These are phyloP conservation scores for Agonopterix heracliana DNA, from an alignment of 2,888 invertebrate species.

Conservation along the genomic window DNA sequence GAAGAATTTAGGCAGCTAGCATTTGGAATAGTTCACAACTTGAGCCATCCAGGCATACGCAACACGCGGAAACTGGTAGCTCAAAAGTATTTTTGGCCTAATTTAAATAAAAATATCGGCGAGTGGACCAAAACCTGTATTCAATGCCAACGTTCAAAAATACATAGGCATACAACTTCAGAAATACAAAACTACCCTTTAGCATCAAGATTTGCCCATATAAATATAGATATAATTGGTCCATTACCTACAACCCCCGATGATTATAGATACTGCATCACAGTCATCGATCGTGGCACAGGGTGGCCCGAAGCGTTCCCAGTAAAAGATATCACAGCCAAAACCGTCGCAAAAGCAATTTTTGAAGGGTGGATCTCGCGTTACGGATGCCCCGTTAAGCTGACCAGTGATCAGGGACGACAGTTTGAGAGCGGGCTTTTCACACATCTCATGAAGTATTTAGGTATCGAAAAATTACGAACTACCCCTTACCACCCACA, in stretches of 20 bases:
- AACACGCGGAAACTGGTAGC: conserved; percentile 4
- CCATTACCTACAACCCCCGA: background rate
- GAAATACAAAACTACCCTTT: conserved; percentile 2
- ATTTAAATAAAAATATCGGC: conserved; percentile 9
- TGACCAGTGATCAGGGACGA: background rate
- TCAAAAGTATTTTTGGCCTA: no score
- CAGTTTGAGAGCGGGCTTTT: background rate
- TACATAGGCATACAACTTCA: conserved; percentile 11
- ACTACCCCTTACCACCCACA: background rate
- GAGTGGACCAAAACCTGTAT: conserved; percentile 10
- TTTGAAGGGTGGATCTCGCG: background rate
- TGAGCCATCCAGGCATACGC: conserved; percentile 1
- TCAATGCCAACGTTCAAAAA: conserved; percentile 10
- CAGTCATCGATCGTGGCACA: background rate
- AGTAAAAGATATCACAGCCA: background rate
- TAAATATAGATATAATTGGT: background rate
- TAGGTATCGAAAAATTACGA: background rate
- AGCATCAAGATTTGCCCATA: background rate
- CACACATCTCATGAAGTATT: conserved; percentile 2
- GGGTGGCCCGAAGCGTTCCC: background rate
- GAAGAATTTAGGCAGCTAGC: background rate
- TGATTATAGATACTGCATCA: background rate
- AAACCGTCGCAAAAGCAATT: background rate
- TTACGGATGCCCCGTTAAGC: background rate
- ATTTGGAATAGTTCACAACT: conserved; percentile 4